Evolutionary conservation across 2,113 vertebrate genomes (phyloP).

Genomic region (Mastomys natalensis): DNA sequence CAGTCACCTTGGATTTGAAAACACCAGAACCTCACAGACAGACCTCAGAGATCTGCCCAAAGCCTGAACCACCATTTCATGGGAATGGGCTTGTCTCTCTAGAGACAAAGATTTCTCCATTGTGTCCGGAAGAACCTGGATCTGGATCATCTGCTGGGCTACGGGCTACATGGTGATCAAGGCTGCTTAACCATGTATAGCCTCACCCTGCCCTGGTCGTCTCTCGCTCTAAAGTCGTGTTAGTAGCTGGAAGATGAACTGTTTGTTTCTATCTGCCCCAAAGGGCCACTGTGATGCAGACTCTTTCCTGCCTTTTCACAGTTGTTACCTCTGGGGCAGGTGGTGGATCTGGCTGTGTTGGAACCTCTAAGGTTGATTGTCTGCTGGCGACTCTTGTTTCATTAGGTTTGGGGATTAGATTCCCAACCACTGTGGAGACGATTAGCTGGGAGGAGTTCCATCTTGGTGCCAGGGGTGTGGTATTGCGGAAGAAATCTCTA

Average conservation of each 20-base stretch:
- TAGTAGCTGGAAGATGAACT: not conserved
- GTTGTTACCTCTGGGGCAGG: not conserved
- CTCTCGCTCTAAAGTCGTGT: not conserved
- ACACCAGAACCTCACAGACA: not conserved
- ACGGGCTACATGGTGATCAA: too few relatives aligned
- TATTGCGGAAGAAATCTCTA: not conserved
- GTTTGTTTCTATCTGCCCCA: too few relatives aligned
- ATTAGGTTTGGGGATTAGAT: not conserved
- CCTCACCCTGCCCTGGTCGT: not conserved
- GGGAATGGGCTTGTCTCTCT: not conserved
- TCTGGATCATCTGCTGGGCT: too few relatives aligned
- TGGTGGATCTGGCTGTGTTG: not conserved
- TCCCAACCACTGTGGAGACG: not conserved
- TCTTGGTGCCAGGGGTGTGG: not conserved
- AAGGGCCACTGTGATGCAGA: too few relatives aligned
- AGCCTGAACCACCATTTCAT: too few relatives aligned
- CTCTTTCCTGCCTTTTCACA: not conserved
- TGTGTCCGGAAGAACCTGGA: not conserved
- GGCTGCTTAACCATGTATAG: not conserved
- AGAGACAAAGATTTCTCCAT: not conserved
- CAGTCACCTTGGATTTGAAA: not conserved
- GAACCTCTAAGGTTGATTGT: too few relatives aligned
- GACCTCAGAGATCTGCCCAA: not conserved
- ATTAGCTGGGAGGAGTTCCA: not conserved
- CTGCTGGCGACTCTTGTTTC: not conserved